A percentile compares a stretch with the other conserved stretches of the same genome.
phyloP scores from a whole-genome alignment of 2,113 vertebrate genomes.

The Coryphaenoides rupestris region DNA sequence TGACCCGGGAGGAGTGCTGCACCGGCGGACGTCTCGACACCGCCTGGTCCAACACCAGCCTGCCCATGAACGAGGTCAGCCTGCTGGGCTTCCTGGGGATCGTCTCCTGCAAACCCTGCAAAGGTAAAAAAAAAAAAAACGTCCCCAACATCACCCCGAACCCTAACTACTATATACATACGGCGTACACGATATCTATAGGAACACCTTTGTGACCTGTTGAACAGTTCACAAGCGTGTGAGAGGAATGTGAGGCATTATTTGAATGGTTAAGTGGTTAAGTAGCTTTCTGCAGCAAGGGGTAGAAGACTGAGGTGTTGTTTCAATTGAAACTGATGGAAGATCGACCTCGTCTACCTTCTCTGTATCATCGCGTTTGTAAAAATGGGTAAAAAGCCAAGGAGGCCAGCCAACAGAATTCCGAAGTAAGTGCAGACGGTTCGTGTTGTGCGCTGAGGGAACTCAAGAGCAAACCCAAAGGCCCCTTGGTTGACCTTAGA shows the following conservation, averaged over 20 bases:
- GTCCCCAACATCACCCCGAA: no score
- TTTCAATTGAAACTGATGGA: background rate
- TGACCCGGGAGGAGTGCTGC: constrained; percentile 90
- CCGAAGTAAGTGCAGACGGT: background rate
- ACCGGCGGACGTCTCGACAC: constrained; percentile 81
- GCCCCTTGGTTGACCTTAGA: background rate
- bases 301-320: background rate
- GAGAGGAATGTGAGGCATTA: background rate
- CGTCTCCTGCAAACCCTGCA: constrained; percentile 90
- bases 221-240: constrained; percentile 20
- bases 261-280: background rate
- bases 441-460: background rate
- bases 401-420: background rate
- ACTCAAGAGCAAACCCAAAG: background rate
- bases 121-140: constrained; percentile 76
- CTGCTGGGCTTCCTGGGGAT: constrained; percentile 90
- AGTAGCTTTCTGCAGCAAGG: background rate
- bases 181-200: no score
- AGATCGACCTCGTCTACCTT: background rate
- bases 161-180: no score
- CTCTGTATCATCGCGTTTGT: background rate
- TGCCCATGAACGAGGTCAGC: constrained; percentile 91
- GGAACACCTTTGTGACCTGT: no score
- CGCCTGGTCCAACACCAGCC: constrained; percentile 91
- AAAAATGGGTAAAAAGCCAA: background rate